A percentile compares a stretch with the other conserved stretches of the same genome.
These are phyloP conservation scores for Euura saliciscinereae DNA, from an alignment of 1,140 invertebrate genomes.

Conservation along the genomic window DNA sequence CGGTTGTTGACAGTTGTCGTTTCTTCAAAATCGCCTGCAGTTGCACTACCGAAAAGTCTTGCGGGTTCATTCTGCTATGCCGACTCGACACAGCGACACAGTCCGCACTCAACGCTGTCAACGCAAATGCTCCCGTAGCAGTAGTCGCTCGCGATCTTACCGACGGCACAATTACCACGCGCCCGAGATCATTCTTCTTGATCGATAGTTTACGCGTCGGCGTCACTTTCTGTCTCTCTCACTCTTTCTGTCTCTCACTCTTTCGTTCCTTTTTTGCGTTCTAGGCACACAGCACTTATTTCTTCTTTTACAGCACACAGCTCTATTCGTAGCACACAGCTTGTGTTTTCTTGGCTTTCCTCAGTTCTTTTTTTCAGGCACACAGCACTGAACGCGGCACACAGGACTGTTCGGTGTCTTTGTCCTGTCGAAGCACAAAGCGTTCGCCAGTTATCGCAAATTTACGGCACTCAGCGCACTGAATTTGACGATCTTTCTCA, in stretches of 20 bases:
- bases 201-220: background rate
- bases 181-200: background rate
- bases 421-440: background rate
- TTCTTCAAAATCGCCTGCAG: background rate
- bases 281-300: background rate
- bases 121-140: background rate
- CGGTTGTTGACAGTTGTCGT: background rate
- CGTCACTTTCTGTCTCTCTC: background rate
- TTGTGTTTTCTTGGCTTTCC: too few relatives aligned
- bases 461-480: background rate
- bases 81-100: too few relatives aligned
- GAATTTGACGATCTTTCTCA: background rate
- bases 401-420: too few relatives aligned
- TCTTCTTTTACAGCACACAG: background rate
- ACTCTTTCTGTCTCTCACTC: too few relatives aligned
- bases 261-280: too few relatives aligned
- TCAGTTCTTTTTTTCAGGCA: too few relatives aligned
- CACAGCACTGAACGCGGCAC: too few relatives aligned
- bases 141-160: background rate
- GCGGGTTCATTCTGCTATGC: background rate
- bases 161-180: background rate
- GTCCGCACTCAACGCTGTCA: background rate
- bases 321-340: background rate
- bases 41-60: background rate
- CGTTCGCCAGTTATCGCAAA: background rate